Percentiles rank a stretch among this genome's conserved stretches.
Evolutionary conservation across 2,888 invertebrate genomes (phyloP).

Genomic region (Laothoe populi): DNA sequence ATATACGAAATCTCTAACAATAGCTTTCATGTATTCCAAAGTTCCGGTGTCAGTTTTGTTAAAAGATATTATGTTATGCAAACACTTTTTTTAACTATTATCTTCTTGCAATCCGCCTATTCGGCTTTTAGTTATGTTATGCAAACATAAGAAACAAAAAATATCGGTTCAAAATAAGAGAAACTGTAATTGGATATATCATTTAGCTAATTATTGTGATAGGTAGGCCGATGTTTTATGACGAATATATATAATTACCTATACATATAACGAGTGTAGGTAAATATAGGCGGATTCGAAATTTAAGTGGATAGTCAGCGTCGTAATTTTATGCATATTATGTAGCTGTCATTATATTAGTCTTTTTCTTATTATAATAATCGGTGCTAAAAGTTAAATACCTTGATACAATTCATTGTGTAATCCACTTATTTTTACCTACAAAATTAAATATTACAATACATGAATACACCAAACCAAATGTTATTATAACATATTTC

Average conservation of each 20-base stretch:
- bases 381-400: not conserved
- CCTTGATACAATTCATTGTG: not conserved
- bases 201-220: not conserved
- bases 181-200: not conserved
- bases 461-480: too few species aligned
- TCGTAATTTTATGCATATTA: not conserved
- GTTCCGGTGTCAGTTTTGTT: slow-evolving; percentile 25
- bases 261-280: slow-evolving; percentile 1
- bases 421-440: too few species aligned
- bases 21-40: slow-evolving; percentile 9
- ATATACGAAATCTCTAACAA: slow-evolving; percentile 15
- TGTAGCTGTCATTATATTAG: not conserved
- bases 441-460: too few species aligned
- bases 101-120: too few species aligned
- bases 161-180: not conserved
- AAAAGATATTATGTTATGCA: slow-evolving; percentile 5
- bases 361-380: not conserved
- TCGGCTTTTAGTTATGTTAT: too few species aligned
- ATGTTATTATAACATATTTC: too few species aligned
- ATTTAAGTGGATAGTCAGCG: not conserved
- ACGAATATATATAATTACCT: not conserved
- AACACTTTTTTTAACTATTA: too few species aligned
- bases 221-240: not conserved
- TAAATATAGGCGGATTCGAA: not conserved
- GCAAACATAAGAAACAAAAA: not conserved